Evolutionary conservation across 2,113 vertebrate genomes (phyloP), one percentile per base, ranked within the genome.

Genomic region (Syrrhaptes paradoxus): DNA sequence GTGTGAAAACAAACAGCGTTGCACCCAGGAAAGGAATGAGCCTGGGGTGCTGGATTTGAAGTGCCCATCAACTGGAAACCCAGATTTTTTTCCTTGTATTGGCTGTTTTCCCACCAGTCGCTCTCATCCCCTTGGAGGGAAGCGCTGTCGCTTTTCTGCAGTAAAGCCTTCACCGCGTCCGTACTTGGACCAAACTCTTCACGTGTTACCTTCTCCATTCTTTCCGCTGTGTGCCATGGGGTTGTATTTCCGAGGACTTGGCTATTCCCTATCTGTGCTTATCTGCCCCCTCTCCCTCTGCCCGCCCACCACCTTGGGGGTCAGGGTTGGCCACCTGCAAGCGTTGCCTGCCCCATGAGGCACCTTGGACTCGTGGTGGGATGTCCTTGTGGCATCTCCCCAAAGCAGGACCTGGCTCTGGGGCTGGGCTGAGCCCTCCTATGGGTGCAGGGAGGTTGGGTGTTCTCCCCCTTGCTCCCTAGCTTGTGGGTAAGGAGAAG

Each of bases 361-460:
- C 57, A 26, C 36, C 57, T 46, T 11, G 65, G 70, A 36, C 52
- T 85, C 8, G 10, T 0, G 1, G 34, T 2, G 2, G 38, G 36
- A 11, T 0, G 0, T 17, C 48, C 75, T 71, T 0, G 1, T 1
- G 2, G 49, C 70, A 72, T 26, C 85, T 75, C 61, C 85, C 58
- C 57, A 29, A 16, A 73, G 0, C 43, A 41, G 29, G 51, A 46
- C n/a, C 38, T n/a, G 52, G 48, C 71, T 82, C 2, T 2, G 17
- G 43, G 78, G 49, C 72, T 0, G 0, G 38, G 54, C 73, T 63
- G 84, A 80, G 13, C 51, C 61, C 31, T 34, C 7, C 91, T 17
- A 0, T 3, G 72, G 75, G 57, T 59, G 45, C 54, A 71, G 49
- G 71, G 75, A 58, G 72, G 41, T 51, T 11, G 72, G 82, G 46